Base-by-base conservation (phyloP, 2,888 invertebrate species). In the Hypena proboscidalis region DNA sequence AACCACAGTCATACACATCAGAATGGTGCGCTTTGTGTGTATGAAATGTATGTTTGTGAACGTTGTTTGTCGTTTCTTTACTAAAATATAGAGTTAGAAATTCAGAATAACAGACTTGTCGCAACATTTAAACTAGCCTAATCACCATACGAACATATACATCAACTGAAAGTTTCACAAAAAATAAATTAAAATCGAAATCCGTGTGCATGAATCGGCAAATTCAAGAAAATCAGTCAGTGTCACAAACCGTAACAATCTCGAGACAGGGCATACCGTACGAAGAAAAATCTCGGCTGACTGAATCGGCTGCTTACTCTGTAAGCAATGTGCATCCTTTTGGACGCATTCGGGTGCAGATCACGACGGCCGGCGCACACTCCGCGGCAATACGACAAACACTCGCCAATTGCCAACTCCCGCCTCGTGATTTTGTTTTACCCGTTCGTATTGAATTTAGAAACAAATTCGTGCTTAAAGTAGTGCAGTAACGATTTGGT, bases 251-350 rank as follows among this genome's bases (percentile, higher is more conserved):
- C 46, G 60, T 55, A 61, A 68, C 69, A 65, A 74, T 73, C 67
- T 67, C 55, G 48, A 68, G 58, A 62, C 62, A 60, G 66, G 68
- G 74, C 74, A 64, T 73, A 66, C 58, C 37, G 52, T 39, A 69
- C 71, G 67, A 74, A 72, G 71, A 77, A 80, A 83, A 85, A 81
- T 85, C 84, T 76, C 77, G 70, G 77, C 63, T 74, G 73, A 74
- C 59, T 76, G 74, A 72, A 72, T 77, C 71, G 65, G 47, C 53
- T 67, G 70, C 71, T 70, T 77, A 78, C 76, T 83, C 80, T 75
- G 79, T 85, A 85, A 85, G 84, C 83, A 85, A 81, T 82, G 80
- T 81, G 81, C 80, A 81, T 76, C 58, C 46, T 58, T 60, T 59
- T 58, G 61, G 65, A 58, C 70, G 73, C 75, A 80, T 82, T 77